phyloP scores from a whole-genome alignment of 2,797 vertebrate species.

The Varecia variegata region DNA sequence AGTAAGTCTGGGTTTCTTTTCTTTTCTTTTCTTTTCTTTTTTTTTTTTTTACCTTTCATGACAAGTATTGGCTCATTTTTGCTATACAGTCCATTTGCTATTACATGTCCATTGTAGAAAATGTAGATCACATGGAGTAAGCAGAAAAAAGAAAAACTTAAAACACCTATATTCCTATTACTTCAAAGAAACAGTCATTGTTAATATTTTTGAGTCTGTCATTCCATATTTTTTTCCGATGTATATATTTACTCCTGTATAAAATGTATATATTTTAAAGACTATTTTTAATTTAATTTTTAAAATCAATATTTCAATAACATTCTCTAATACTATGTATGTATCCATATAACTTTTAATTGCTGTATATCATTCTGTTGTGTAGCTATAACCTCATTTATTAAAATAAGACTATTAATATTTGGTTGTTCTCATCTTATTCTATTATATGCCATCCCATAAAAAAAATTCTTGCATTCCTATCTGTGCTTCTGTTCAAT shows the following conservation, averaged over 20 bases:
- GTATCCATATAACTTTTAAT: neutral
- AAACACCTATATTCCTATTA: neutral
- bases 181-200: conserved; percentile 27
- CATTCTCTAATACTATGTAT: neutral
- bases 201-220: neutral
- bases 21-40: neutral
- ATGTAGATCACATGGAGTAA: neutral
- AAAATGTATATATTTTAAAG: neutral
- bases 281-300: neutral
- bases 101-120: neutral
- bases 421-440: neutral
- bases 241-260: neutral
- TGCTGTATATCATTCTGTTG: neutral
- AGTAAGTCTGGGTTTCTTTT: neutral
- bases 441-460: neutral
- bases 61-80: neutral
- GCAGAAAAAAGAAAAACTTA: neutral
- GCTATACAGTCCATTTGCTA: neutral
- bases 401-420: neutral
- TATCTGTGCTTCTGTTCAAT: neutral
- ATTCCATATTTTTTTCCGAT: neutral
- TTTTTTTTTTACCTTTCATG: neutral
- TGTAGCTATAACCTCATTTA: neutral
- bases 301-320: neutral
- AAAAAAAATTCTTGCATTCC: neutral